phyloP scores from a whole-genome alignment of 2,113 vertebrate species.

The Rhinogobius similis region DNA sequence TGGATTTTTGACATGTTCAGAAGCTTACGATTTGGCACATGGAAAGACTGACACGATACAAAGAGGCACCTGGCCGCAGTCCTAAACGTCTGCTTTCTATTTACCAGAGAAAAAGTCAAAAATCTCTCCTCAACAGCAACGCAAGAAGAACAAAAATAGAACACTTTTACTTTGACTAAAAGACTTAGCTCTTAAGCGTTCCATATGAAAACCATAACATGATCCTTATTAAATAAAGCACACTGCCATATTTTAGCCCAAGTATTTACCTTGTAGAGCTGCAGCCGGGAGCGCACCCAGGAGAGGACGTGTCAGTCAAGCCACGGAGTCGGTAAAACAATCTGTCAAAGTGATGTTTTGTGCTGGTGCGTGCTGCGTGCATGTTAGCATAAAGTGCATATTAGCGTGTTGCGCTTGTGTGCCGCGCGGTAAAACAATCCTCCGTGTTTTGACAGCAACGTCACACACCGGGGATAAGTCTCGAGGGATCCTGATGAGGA shows the following conservation, averaged over 20 bases:
- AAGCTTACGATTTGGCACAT: slow-evolving; percentile 64
- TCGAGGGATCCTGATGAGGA: slow-evolving; percentile 65
- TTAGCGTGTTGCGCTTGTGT: slow-evolving; percentile 16
- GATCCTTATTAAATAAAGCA: slow-evolving; percentile 41
- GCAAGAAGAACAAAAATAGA: not conserved
- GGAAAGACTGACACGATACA: slow-evolving; percentile 55
- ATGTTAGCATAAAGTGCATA: slow-evolving; percentile 6
- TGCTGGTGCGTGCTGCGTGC: slow-evolving; percentile 12
- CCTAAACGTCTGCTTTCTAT: slow-evolving; percentile 13
- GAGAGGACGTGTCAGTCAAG: slow-evolving; percentile 71
- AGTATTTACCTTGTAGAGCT: slow-evolving; percentile 54
- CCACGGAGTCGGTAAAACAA: slow-evolving; percentile 59
- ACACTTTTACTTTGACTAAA: slow-evolving; percentile 5
- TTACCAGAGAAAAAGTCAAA: not conserved
- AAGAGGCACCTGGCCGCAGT: slow-evolving; percentile 53
- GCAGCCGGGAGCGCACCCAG: slow-evolving; percentile 52
- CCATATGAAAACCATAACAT: slow-evolving; percentile 31
- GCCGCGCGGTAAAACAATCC: slow-evolving; percentile 65
- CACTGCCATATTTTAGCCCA: slow-evolving; percentile 26
- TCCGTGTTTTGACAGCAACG: slow-evolving; percentile 74
- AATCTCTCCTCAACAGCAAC: not conserved
- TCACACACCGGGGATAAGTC: slow-evolving; percentile 68
- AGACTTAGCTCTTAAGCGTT: slow-evolving; percentile 15
- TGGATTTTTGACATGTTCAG: slow-evolving; percentile 75
- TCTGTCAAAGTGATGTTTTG: slow-evolving; percentile 53